Evolutionary conservation across 2,797 vertebrate species (phyloP), one percentile per base, ranked within the genome.

Genomic region (Cirrhinus molitorella): DNA sequence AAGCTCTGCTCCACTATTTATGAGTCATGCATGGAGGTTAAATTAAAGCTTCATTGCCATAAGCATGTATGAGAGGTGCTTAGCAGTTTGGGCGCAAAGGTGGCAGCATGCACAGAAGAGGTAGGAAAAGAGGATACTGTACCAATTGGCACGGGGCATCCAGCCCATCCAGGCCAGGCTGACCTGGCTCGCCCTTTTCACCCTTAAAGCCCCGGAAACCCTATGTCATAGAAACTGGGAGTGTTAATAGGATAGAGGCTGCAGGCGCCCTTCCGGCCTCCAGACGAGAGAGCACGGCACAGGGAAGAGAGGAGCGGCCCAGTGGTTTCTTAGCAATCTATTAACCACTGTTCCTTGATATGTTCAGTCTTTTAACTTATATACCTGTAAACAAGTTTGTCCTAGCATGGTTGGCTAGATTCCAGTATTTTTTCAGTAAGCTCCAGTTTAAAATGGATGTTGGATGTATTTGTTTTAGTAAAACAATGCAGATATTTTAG

Each of bases 91-190:
- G 89, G 61, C 83, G 91, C 91, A 89, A 91, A 94, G 92, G 94
- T 93, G 95, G 88, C 59, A 5, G 93, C 96, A 96, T 93, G 88
- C 98, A 97, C 94, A 95, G 96, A 96, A 93, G 92, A 92, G 93
- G 94, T 93, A 98, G 96, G 97, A 98, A 97, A 96, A 98, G 96
- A 97, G 95, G 95, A 99, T 99, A 99, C 98, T 99, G 98, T 99
- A 99, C 98, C 98, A 99, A 99, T 97, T 99, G 98, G 98, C 98
- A 99, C 91, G 98, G 98, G 96, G 98, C 98, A 97, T 99, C 98
- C 96, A 99, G 97, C 97, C 98, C 98, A 93, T 99, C 98, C 97
- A 99, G 97, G 94, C 98, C 98, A 96, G 98, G 98, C 90, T 99
- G 98, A 94, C 98, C 98, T 96, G 98, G 98, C 95, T 99, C 98